Evolutionary conservation across 2,113 vertebrate species (phyloP).

Genomic region (Tyto alba): DNA sequence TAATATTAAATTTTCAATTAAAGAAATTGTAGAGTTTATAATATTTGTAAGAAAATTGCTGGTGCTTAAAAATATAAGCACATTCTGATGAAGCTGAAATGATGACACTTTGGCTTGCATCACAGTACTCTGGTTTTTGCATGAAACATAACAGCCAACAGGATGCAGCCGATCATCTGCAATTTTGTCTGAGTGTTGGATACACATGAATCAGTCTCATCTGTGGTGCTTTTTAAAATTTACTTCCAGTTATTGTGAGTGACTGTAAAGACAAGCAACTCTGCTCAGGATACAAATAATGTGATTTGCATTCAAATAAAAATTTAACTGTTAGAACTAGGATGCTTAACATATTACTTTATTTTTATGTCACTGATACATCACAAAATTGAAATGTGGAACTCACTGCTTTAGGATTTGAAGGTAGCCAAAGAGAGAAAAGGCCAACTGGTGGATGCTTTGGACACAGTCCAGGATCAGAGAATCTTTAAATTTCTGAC

Average conservation of each 20-base stretch:
- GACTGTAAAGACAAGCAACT: background rate
- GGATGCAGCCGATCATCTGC: background rate
- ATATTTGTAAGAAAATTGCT: constrained; percentile 4
- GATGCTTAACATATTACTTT: background rate
- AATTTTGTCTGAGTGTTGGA: constrained; percentile 6
- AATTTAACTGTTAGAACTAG: background rate
- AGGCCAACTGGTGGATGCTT: background rate
- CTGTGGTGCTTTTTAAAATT: background rate
- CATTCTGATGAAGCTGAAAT: constrained; percentile 20
- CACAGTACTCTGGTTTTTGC: background rate
- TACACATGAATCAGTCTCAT: background rate
- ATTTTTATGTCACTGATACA: background rate
- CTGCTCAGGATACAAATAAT: constrained; percentile 26
- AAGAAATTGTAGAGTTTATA: constrained; percentile 16
- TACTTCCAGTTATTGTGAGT: background rate
- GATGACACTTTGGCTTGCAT: background rate
- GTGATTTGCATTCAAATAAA: constrained; percentile 36
- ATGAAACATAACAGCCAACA: background rate
- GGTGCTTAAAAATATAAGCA: background rate
- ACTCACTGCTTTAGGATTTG: background rate
- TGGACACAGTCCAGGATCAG: background rate
- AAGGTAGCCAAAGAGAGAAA: background rate
- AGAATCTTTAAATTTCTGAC: background rate
- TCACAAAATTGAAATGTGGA: background rate
- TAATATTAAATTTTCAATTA: background rate